These are phyloP conservation scores for Regulus satrapa DNA, from an alignment of 2,113 vertebrate species.

Conservation along the genomic window DNA sequence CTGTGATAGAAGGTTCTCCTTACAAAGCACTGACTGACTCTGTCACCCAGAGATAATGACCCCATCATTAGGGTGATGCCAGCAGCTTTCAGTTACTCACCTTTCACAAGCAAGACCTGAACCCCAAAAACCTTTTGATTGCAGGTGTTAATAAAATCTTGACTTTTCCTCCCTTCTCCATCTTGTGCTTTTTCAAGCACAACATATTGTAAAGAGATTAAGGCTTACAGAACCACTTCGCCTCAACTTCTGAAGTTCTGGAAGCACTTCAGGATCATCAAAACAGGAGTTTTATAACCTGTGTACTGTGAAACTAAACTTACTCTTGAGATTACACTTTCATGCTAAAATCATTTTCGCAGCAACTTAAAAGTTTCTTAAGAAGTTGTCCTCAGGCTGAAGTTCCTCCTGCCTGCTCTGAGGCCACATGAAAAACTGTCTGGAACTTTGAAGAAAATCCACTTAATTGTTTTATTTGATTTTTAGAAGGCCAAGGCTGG, in stretches of 20 bases:
- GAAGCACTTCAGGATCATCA: background rate
- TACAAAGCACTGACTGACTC: background rate
- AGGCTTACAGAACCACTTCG: background rate
- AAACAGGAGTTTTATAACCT: background rate
- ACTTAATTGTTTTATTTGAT: conserved; percentile 9
- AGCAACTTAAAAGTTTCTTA: background rate
- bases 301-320: background rate
- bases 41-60: background rate
- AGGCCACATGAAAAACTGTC: background rate
- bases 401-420: background rate
- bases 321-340: background rate
- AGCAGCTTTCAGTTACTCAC: background rate
- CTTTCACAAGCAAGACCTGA: background rate
- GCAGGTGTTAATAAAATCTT: background rate
- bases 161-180: background rate
- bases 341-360: conserved; percentile 1
- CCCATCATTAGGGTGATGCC: background rate
- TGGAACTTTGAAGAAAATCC: conserved; percentile 16
- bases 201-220: background rate
- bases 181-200: background rate
- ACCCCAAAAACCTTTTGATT: background rate
- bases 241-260: background rate
- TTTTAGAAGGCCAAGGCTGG: background rate
- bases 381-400: background rate
- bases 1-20: background rate